phyloP scores from a whole-genome alignment of 1,140 invertebrate genomes.

The Sipha flava region DNA sequence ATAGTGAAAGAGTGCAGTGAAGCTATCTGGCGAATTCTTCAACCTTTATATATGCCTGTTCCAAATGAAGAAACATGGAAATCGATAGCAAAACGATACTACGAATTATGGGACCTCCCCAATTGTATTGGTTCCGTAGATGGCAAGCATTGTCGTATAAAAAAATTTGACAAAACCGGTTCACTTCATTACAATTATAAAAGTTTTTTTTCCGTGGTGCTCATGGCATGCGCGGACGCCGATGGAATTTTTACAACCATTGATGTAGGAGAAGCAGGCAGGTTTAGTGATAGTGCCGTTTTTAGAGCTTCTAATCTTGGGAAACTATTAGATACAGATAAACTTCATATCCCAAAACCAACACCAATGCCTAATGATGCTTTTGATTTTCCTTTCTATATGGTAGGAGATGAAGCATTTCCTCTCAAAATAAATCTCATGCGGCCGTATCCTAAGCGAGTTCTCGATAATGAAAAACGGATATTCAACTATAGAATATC shows the following conservation, averaged over 20 bases:
- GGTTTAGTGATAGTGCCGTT: conserved; percentile 42
- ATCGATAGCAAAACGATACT: conserved; percentile 16
- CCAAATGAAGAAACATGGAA: conserved; percentile 5
- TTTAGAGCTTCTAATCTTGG: conserved; percentile 39
- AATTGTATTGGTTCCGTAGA: conserved; percentile 11
- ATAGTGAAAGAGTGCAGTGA: not conserved
- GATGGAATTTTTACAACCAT: conserved; percentile 41
- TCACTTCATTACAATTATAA: conserved; percentile 44
- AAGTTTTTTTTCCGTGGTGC: conserved; percentile 40
- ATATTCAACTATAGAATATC: not conserved
- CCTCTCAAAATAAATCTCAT: not conserved
- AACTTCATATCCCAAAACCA: conserved; percentile 10
- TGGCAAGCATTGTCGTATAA: conserved; percentile 31
- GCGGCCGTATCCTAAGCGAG: not conserved
- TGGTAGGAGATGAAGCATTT: conserved; percentile 19
- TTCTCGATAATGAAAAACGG: not conserved
- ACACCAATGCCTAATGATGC: not conserved
- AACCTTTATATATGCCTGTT: not conserved
- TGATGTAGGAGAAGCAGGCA: conserved; percentile 42
- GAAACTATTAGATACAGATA: not conserved
- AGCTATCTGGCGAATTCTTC: not conserved
- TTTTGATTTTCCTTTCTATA: not conserved
- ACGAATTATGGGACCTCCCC: conserved; percentile 29
- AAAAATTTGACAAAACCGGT: conserved; percentile 23
- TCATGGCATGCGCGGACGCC: conserved; percentile 42